Percentiles rank a stretch among this genome's conserved stretches.
Evolutionary conservation across 2,888 invertebrate species (phyloP).

Genomic region (Halocaridina rubra): DNA sequence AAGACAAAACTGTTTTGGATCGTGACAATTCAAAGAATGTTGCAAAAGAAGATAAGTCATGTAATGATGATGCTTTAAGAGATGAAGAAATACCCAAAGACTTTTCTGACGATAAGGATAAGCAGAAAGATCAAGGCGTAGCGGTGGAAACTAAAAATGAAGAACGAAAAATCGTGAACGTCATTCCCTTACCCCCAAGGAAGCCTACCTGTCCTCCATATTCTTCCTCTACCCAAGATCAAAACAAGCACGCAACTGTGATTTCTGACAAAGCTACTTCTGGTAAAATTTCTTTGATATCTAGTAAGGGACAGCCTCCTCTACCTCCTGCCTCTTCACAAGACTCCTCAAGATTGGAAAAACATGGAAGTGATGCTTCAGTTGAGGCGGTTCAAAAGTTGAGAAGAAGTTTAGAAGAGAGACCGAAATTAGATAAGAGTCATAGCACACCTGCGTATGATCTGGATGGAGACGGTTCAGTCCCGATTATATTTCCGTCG

Average conservation of each 20-base stretch:
- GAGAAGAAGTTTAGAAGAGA: conserved; percentile 66
- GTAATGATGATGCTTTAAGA: background rate
- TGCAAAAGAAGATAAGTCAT: background rate
- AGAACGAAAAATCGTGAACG: conserved; percentile 31
- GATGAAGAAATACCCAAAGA: too few relatives aligned
- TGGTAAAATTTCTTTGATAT: background rate
- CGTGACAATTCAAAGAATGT: background rate
- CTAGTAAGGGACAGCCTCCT: background rate
- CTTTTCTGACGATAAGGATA: background rate
- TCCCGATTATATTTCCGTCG: conserved; percentile 23
- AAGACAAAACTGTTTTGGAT: conserved; percentile 9
- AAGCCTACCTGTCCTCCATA: conserved; percentile 31
- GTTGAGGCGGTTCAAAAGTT: background rate
- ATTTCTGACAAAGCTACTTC: conserved; percentile 3
- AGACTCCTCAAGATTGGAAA: background rate
- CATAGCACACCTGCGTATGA: conserved; percentile 87
- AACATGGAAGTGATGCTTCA: background rate
- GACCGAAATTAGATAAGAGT: conserved; percentile 80
- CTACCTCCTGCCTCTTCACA: background rate
- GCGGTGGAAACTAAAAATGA: background rate
- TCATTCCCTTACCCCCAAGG: conserved; percentile 49
- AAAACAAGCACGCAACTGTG: background rate
- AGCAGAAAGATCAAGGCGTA: background rate
- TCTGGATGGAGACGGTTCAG: conserved; percentile 58
- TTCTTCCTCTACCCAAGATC: background rate